Percentiles rank a stretch among this genome's conserved stretches.
phyloP scores from a whole-genome alignment of 2,888 invertebrate genomes.

The Ormyrus pomaceus region DNA sequence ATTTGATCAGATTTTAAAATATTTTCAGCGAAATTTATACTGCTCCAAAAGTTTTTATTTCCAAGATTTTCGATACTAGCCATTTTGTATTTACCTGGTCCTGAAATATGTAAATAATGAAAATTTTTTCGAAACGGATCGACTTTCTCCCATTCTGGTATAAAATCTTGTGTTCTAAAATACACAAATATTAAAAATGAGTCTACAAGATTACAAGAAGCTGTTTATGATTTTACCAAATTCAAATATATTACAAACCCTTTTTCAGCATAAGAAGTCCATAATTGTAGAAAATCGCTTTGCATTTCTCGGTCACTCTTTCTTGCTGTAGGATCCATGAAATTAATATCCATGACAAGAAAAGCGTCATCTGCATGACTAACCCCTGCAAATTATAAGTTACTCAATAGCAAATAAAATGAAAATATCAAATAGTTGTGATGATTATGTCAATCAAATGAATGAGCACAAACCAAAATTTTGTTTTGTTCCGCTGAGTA shows the following conservation, averaged over 20 bases:
- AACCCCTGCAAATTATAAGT: constrained; percentile 76
- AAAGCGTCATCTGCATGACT: constrained; percentile 81
- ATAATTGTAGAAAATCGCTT: constrained; percentile 77
- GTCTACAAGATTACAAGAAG: neutral
- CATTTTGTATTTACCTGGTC: constrained; percentile 76
- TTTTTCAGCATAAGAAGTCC: constrained; percentile 78
- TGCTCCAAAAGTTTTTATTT: constrained; percentile 80
- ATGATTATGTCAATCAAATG: neutral
- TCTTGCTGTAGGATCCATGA: constrained; percentile 70
- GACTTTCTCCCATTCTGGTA: constrained; percentile 77
- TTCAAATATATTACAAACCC: constrained; percentile 76
- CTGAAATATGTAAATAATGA: constrained; percentile 77
- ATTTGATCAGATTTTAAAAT: constrained; percentile 75
- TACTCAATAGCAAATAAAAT: neutral
- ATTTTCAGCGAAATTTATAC: constrained; percentile 80
- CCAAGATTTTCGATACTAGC: constrained; percentile 77
- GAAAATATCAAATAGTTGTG: neutral
- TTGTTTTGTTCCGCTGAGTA: constrained; percentile 76
- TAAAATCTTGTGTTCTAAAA: constrained; percentile 75
- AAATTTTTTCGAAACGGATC: constrained; percentile 75
- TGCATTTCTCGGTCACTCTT: constrained; percentile 78
- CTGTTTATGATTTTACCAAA: neutral
- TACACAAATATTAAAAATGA: constrained; percentile 3
- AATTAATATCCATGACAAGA: constrained; percentile 76
- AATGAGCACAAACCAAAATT: constrained; percentile 77